A percentile compares a stretch with the other conserved stretches of the same genome.
These are phyloP conservation scores for Rhinella marina DNA, from an alignment of 2,797 vertebrate species.

Conservation along the genomic window DNA sequence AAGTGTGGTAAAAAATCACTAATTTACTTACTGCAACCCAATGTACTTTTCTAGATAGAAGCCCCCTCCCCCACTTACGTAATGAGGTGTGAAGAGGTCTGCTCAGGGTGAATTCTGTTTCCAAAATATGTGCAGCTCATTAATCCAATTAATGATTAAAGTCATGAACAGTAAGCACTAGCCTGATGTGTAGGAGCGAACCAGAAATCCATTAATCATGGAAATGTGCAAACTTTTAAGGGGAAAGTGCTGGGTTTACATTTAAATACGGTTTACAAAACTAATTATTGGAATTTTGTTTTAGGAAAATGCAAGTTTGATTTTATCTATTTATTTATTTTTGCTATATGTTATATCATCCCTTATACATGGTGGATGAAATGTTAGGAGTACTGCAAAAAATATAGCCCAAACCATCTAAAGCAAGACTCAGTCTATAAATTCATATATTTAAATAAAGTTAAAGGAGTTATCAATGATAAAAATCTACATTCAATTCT, in stretches of 20 bases:
- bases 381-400: neutral
- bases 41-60: neutral
- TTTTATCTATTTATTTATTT: neutral
- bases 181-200: conserved; percentile 52
- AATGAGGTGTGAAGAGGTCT: conserved; percentile 55
- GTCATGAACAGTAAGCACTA: conserved; percentile 69
- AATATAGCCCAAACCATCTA: no score
- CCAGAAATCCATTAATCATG: conserved; percentile 1
- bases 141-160: conserved; percentile 79
- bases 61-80: neutral
- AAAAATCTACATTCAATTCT: no score
- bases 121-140: conserved; percentile 68
- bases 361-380: neutral
- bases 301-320: neutral
- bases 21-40: neutral
- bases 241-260: neutral
- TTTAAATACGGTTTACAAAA: neutral
- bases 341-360: neutral
- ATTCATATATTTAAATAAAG: no score
- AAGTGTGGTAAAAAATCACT: neutral
- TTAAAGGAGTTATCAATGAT: no score
- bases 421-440: no score
- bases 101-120: conserved; percentile 40
- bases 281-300: neutral
- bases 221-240: neutral